phyloP scores from a whole-genome alignment of 35 echinoderm and acorn worm genomes.

The Ophioderma brevispina region DNA sequence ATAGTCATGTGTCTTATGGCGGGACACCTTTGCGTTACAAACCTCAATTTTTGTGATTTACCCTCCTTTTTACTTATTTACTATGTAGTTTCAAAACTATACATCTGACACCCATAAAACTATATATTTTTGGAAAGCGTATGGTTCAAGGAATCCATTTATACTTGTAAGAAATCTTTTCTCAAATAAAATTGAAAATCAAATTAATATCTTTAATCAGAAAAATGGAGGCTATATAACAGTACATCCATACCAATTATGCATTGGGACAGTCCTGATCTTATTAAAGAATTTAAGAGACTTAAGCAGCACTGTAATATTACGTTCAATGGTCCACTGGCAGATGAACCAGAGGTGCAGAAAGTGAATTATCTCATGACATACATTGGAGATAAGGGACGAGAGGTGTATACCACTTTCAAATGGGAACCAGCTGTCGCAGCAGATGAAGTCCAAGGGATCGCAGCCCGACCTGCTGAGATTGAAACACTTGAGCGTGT shows the following conservation, averaged over 20 bases:
- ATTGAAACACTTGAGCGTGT: background rate
- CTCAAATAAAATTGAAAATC: background rate
- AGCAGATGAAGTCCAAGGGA: constrained; percentile 13
- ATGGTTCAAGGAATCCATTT: too few species aligned
- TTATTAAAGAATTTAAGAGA: constrained; percentile 48
- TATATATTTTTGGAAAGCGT: too few species aligned
- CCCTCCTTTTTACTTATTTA: too few species aligned
- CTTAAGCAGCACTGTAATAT: constrained; percentile 61
- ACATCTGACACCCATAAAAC: too few species aligned
- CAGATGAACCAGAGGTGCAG: constrained; percentile 37
- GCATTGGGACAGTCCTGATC: background rate
- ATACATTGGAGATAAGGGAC: constrained; percentile 60
- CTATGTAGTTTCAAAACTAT: too few species aligned
- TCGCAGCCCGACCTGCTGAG: constrained; percentile 25
- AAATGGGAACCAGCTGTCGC: background rate
- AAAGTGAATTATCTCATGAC: constrained; percentile 68
- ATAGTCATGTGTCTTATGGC: too few species aligned
- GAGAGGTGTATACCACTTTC: background rate
- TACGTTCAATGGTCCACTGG: constrained; percentile 65
- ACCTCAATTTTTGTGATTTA: too few species aligned
- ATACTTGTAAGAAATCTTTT: too few species aligned
- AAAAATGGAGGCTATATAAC: too few species aligned
- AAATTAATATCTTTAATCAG: background rate
- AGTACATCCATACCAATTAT: constrained; percentile 22
- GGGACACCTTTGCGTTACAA: too few species aligned